Conservation (phyloP, 2,797 vertebrate genomes). For the Pseudochirops corinnae region DNA sequence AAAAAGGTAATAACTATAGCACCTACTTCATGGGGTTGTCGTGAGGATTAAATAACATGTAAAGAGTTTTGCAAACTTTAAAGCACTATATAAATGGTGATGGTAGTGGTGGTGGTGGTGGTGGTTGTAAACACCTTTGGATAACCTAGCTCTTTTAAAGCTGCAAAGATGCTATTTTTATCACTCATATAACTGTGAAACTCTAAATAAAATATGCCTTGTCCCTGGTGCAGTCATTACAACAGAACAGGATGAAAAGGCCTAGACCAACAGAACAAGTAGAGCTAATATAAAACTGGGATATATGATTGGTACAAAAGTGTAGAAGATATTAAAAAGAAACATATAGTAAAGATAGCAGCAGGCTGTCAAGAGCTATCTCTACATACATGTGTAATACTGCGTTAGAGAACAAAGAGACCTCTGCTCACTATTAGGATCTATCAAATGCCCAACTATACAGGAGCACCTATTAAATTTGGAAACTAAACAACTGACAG, state of each 20-base stretch:
- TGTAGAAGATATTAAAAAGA: not conserved
- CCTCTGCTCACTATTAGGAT: not conserved
- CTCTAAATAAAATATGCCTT: conserved; percentile 10
- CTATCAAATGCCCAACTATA: not conserved
- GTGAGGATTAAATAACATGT: not conserved
- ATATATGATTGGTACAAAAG: not conserved
- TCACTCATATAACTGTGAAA: conserved; percentile 19
- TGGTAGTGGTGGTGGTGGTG: not conserved
- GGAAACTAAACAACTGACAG: not conserved
- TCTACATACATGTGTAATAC: not conserved
- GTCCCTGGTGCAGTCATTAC: not conserved
- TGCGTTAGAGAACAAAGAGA: not conserved
- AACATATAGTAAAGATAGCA: not conserved
- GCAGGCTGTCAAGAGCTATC: not conserved
- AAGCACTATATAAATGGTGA: not conserved
- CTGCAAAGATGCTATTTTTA: conserved; percentile 7
- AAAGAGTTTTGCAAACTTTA: not conserved
- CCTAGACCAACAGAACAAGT: conserved; percentile 16
- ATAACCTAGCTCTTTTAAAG: conserved; percentile 20
- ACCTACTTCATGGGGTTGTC: not conserved
- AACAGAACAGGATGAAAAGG: conserved; percentile 29
- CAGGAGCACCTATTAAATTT: not conserved
- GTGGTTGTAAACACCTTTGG: not conserved
- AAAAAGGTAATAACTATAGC: not conserved
- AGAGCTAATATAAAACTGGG: not conserved